Evolutionary conservation across 2,888 invertebrate species (phyloP).

Genomic region (Agrochola circellaris): DNA sequence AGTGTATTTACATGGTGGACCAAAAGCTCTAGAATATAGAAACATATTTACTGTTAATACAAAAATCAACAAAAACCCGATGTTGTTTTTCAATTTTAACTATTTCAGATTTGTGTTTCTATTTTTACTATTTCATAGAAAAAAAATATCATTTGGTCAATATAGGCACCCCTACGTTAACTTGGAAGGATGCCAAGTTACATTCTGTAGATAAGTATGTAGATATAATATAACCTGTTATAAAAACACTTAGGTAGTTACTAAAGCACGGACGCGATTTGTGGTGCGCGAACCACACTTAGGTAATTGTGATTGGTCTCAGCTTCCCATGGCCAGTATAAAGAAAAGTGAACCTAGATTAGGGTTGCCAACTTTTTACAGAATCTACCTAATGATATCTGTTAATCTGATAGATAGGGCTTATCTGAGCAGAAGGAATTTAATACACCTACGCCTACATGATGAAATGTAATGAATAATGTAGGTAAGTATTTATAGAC

Average conservation of each 20-base stretch:
- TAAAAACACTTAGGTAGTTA: background rate
- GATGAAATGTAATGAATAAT: background rate
- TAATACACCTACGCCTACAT: background rate
- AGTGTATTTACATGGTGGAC: background rate
- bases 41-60: background rate
- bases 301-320: background rate
- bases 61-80: background rate
- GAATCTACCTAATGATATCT: background rate
- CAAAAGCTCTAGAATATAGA: background rate
- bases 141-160: background rate
- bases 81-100: background rate
- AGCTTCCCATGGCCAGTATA: background rate
- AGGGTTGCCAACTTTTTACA: background rate
- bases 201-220: background rate
- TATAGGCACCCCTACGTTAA: background rate
- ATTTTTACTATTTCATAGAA: background rate
- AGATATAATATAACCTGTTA: background rate
- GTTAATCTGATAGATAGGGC: background rate
- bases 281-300: background rate
- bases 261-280: background rate
- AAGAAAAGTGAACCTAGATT: background rate
- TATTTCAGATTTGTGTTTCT: background rate
- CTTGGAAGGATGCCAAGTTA: background rate
- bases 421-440: background rate
- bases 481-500: background rate